Percentiles rank a stretch among this genome's conserved stretches.
These are phyloP conservation scores for Bembecia ichneumoniformis DNA, from an alignment of 2,888 invertebrate species.

Conservation along the genomic window DNA sequence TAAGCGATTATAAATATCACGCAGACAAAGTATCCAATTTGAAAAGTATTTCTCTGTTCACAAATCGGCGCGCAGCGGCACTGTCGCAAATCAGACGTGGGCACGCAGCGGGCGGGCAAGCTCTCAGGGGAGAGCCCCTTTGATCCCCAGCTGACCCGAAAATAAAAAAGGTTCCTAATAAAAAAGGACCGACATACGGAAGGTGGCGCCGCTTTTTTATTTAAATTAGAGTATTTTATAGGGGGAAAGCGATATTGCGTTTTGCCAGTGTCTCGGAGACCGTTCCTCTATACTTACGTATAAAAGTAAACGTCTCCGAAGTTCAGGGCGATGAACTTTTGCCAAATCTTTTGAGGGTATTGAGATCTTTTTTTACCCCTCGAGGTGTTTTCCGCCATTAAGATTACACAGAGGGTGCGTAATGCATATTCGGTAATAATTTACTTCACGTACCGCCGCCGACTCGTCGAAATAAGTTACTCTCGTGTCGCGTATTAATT, in stretches of 20 bases:
- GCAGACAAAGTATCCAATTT: conserved; percentile 61
- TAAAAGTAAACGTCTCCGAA: conserved; percentile 38
- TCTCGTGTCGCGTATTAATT: conserved; percentile 1
- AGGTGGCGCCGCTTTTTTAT: conserved; percentile 73
- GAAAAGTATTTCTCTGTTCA: conserved; percentile 64
- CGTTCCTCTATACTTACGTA: conserved; percentile 44
- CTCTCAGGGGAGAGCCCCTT: conserved; percentile 66
- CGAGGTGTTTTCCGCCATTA: conserved; percentile 25
- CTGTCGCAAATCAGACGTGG: conserved; percentile 65
- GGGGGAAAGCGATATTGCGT: conserved; percentile 70
- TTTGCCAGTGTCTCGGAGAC: conserved; percentile 62
- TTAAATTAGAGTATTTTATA: conserved; percentile 73
- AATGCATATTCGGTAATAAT: conserved; percentile 11
- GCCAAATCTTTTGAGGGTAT: conserved; percentile 39
- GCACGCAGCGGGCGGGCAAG: conserved; percentile 25
- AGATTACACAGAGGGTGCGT: conserved; percentile 1
- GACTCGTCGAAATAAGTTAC: too few relatives aligned
- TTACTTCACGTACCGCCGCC: conserved; percentile 13
- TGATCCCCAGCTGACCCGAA: conserved; percentile 72
- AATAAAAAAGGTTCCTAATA: conserved; percentile 72
- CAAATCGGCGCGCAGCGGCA: conserved; percentile 64
- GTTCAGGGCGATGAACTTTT: conserved; percentile 42
- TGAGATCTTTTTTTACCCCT: conserved; percentile 9
- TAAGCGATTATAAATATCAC: conserved; percentile 68
- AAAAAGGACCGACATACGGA: conserved; percentile 72